Evolutionary conservation across 1,140 invertebrate genomes (phyloP).

Genomic region (Ceratosolen solmsi): DNA sequence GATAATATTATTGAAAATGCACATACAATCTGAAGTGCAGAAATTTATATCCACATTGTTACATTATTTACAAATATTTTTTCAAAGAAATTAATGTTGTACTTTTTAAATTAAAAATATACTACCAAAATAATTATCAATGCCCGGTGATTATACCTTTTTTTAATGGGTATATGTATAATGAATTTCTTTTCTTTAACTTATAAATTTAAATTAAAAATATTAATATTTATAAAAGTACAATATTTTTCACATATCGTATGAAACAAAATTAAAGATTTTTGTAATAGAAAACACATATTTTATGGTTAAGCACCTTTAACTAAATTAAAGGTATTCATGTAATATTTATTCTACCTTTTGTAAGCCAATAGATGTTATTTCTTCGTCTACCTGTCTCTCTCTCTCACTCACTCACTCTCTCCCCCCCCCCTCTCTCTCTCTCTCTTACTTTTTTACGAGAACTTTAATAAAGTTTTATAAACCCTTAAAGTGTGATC

Average conservation of each 20-base stretch:
- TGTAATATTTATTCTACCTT: no score
- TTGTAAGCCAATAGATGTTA: no score
- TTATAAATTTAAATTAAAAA: not conserved
- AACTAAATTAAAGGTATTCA: not conserved
- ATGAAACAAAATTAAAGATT: not conserved
- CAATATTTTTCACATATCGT: not conserved
- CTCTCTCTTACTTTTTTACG: not conserved
- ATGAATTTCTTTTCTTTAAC: not conserved
- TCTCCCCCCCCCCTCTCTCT: no score
- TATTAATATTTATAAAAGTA: no score
- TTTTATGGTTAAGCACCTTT: not conserved
- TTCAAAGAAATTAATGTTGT: not conserved
- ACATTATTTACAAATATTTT: not conserved
- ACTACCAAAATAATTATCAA: not conserved
- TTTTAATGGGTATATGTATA: no score
- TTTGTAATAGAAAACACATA: not conserved
- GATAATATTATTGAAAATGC: constrained; percentile 30
- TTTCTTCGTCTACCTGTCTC: no score
- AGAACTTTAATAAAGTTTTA: not conserved
- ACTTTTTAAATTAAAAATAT: not conserved
- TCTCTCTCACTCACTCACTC: no score
- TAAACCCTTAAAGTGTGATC: not conserved
- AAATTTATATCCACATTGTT: not conserved
- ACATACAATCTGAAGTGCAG: not conserved
- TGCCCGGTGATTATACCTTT: no score